Evolutionary conservation across 2,888 invertebrate species (phyloP).

Genomic region (Cotesia congregata): DNA sequence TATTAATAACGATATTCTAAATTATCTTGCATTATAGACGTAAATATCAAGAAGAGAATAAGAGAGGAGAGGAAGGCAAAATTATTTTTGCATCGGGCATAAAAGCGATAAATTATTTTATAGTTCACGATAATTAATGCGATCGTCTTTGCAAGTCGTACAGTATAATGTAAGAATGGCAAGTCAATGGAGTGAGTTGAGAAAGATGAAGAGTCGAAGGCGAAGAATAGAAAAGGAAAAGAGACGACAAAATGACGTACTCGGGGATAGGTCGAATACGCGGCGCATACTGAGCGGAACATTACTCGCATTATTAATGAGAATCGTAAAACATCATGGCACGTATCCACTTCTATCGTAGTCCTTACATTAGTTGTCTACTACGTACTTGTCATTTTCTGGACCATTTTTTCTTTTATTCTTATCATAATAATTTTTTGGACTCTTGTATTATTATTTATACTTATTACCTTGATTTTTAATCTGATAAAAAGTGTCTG

Average conservation of each 20-base stretch:
- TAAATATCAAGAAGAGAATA: background rate
- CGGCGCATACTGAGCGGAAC: conserved; percentile 55
- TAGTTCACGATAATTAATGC: conserved; percentile 24
- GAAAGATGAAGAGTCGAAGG: background rate
- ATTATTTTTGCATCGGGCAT: background rate
- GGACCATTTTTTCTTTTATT: conserved; percentile 1
- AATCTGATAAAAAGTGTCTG: conserved; percentile 11
- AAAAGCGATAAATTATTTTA: conserved; percentile 26
- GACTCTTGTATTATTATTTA: conserved; percentile 29
- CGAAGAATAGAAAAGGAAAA: background rate
- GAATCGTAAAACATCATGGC: conserved; percentile 58
- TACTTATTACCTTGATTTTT: conserved; percentile 13
- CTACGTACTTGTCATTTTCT: conserved; percentile 19
- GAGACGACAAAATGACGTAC: conserved; percentile 14
- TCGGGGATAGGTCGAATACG: conserved; percentile 14
- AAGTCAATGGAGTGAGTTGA: background rate
- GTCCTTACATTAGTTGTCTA: conserved; percentile 25
- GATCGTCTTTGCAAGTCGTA: conserved; percentile 21
- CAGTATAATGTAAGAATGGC: background rate
- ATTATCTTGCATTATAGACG: too few relatives aligned
- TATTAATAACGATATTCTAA: background rate
- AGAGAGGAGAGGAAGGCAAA: background rate
- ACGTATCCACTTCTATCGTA: conserved; percentile 42
- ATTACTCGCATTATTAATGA: conserved; percentile 59
- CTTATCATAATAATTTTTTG: conserved; percentile 4